Conservation (phyloP, 1,140 invertebrate genomes). For the Philopotamus ludificatus region DNA sequence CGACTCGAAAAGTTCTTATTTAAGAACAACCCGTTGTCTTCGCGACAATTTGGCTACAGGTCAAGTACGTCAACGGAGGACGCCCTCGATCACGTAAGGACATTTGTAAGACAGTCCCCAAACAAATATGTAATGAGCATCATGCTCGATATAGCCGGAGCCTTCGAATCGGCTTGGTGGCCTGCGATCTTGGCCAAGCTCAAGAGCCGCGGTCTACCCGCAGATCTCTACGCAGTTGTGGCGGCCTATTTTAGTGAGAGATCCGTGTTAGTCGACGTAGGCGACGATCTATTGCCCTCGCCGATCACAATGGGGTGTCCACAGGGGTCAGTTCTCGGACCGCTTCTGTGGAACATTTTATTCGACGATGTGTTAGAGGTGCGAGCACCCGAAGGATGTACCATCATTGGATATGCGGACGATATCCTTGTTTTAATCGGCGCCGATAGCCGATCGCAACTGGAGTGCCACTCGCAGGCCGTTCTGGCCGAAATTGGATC, state of each 20-base stretch:
- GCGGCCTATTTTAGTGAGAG: conserved; percentile 45
- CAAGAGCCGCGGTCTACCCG: conserved; percentile 30
- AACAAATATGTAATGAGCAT: conserved; percentile 43
- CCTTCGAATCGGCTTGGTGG: conserved; percentile 51
- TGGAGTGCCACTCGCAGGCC: no score
- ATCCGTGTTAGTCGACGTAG: conserved; percentile 35
- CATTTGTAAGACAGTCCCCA: not conserved
- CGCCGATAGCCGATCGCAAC: conserved; percentile 37
- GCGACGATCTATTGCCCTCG: conserved; percentile 26
- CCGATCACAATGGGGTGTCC: conserved; percentile 48
- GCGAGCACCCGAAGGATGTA: conserved; percentile 32
- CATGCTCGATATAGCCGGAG: conserved; percentile 51
- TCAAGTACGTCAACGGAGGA: conserved; percentile 45
- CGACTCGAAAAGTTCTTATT: conserved; percentile 36
- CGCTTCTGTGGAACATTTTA: conserved; percentile 49
- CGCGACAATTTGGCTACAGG: conserved; percentile 46
- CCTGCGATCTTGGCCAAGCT: conserved; percentile 43
- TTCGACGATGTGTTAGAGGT: conserved; percentile 47
- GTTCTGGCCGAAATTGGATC: no score
- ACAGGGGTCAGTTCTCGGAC: conserved; percentile 52
- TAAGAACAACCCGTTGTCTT: conserved; percentile 19
- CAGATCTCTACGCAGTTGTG: conserved; percentile 42
- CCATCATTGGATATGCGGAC: conserved; percentile 46
- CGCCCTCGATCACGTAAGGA: conserved; percentile 40
- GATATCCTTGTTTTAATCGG: conserved; percentile 45